Percentiles rank a stretch among this genome's conserved stretches.
Evolutionary conservation across 2,797 vertebrate species (phyloP).

Genomic region (Orestias chungarensis): DNA sequence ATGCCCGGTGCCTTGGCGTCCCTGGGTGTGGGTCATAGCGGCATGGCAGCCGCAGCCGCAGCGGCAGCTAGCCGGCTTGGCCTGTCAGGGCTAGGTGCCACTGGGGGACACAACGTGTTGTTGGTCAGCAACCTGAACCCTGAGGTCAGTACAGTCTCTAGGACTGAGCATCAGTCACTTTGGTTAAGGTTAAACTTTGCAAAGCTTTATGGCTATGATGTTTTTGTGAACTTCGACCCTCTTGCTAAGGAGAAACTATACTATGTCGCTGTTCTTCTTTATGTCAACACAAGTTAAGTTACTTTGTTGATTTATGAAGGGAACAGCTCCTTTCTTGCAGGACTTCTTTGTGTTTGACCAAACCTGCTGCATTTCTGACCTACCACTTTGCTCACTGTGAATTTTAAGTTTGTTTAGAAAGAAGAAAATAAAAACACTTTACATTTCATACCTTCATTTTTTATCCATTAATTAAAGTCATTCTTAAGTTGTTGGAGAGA

Average conservation of each 20-base stretch:
- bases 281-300: conserved; percentile 18
- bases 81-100: conserved; percentile 81
- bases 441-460: conserved; percentile 81
- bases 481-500: conserved; percentile 82
- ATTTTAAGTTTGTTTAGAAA: conserved; percentile 75
- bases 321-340: conserved; percentile 65
- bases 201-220: conserved; percentile 19
- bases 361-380: conserved; percentile 77
- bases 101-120: conserved; percentile 89
- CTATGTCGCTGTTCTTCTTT: conserved; percentile 16
- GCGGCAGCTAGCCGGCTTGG: conserved; percentile 90
- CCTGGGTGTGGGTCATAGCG: conserved; percentile 83
- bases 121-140: conserved; percentile 97
- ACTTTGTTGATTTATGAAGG: conserved; percentile 32
- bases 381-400: conserved; percentile 81
- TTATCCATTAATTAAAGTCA: conserved; percentile 81
- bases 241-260: conserved; percentile 24
- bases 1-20: conserved; percentile 89
- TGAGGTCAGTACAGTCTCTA: conserved; percentile 86
- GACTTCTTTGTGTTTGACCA: conserved; percentile 78
- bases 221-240: conserved; percentile 28
- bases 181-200: conserved; percentile 3
- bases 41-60: conserved; percentile 82
- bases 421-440: conserved; percentile 50
- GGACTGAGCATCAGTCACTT: not conserved